These are phyloP conservation scores for Aphaenogaster rudis DNA, from an alignment of 1,140 invertebrate species.

Conservation along the genomic window DNA sequence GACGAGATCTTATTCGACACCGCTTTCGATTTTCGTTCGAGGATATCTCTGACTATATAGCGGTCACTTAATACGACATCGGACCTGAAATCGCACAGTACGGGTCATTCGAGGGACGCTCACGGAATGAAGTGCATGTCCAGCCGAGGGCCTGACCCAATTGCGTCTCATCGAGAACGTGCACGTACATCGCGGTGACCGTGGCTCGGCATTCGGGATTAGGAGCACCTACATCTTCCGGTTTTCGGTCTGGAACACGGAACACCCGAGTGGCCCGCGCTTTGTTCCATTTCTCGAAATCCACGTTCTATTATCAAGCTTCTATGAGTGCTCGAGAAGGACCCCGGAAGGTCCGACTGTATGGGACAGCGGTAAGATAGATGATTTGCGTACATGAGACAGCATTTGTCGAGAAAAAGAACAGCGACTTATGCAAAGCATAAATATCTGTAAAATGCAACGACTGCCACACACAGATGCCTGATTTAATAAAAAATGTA, in stretches of 20 bases:
- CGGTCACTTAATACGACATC: slow-evolving; percentile 32
- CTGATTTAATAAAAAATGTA: neutral
- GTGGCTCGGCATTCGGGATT: slow-evolving; percentile 79
- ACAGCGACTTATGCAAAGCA: slow-evolving; percentile 3
- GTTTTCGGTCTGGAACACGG: slow-evolving; percentile 67
- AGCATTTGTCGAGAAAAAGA: neutral
- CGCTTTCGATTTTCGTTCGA: slow-evolving; percentile 36
- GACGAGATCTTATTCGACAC: neutral
- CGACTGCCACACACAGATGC: too few species aligned
- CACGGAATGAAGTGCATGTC: slow-evolving; percentile 77
- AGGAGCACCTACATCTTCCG: slow-evolving; percentile 69
- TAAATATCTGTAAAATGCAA: slow-evolving; percentile 32
- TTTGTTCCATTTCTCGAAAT: slow-evolving; percentile 69
- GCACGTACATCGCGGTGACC: slow-evolving; percentile 70
- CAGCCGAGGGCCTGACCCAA: slow-evolving; percentile 78
- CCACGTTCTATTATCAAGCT: slow-evolving; percentile 65
- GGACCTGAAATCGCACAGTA: slow-evolving; percentile 23
- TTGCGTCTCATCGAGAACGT: slow-evolving; percentile 76
- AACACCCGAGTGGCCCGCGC: slow-evolving; percentile 43
- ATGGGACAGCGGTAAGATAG: slow-evolving; percentile 57
- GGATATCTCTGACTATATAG: slow-evolving; percentile 9
- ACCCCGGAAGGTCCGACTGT: slow-evolving; percentile 33
- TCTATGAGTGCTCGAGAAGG: slow-evolving; percentile 1
- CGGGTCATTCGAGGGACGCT: slow-evolving; percentile 48
- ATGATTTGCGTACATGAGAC: slow-evolving; percentile 45